phyloP scores from a whole-genome alignment of 2,113 vertebrate species.

The Mus musculus region GRCm39 chr12:16763501-16764000 shows the following conservation, averaged over 20 bases:
- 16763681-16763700: neutral
- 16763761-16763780: neutral
- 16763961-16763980: neutral
- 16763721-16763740: neutral
- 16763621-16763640: neutral
- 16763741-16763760: no score
- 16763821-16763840: neutral
- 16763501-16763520: no score
- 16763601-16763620: no score
- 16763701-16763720: neutral
- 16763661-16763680: neutral
- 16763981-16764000: neutral
- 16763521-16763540: no score
- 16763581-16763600: no score
- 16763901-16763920: no score
- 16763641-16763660: neutral
- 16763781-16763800: neutral
- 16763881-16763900: neutral
- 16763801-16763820: neutral
- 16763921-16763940: rapidly evolving
- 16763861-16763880: neutral
- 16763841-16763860: neutral
- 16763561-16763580: no score
- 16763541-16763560: no score
- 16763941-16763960: rapidly evolving